Conservation (phyloP, 23 tunicate species). For the Trididemnum miniatum region DNA sequence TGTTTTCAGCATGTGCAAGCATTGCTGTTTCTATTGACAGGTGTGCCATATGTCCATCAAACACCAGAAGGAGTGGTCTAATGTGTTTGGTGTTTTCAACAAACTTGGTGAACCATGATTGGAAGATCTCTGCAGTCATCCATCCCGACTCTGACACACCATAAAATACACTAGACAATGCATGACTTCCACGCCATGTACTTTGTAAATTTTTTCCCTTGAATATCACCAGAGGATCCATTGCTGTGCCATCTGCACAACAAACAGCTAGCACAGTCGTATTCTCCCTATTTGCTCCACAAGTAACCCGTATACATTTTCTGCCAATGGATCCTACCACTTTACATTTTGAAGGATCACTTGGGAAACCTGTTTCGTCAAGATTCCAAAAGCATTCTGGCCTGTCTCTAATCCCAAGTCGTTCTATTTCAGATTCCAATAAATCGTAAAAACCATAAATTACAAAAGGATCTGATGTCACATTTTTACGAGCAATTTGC, state of each 20-base stretch:
- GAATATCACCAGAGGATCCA: conserved; percentile 2
- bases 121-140: conserved; percentile 5
- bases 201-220: conserved; percentile 17
- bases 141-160: conserved; percentile 9
- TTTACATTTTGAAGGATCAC: too few species aligned
- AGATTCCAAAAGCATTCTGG: too few species aligned
- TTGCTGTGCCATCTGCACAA: conserved; percentile 25
- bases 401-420: too few species aligned
- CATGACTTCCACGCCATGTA: conserved; percentile 3
- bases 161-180: conserved; percentile 1
- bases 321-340: too few species aligned
- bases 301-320: conserved; percentile 3
- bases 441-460: too few species aligned
- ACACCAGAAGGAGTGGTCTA: not conserved
- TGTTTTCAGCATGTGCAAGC: not conserved
- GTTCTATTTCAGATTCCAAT: too few species aligned
- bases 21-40: not conserved
- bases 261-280: conserved; percentile 10
- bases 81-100: not conserved
- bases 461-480: too few species aligned
- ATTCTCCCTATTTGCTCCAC: conserved; percentile 27
- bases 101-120: conserved; percentile 12
- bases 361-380: too few species aligned
- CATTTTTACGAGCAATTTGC: too few species aligned
- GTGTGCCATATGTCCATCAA: conserved; percentile 33